Base-by-base conservation (phyloP, 2,113 vertebrate species). In the Nothoprocta perdicaria region DNA sequence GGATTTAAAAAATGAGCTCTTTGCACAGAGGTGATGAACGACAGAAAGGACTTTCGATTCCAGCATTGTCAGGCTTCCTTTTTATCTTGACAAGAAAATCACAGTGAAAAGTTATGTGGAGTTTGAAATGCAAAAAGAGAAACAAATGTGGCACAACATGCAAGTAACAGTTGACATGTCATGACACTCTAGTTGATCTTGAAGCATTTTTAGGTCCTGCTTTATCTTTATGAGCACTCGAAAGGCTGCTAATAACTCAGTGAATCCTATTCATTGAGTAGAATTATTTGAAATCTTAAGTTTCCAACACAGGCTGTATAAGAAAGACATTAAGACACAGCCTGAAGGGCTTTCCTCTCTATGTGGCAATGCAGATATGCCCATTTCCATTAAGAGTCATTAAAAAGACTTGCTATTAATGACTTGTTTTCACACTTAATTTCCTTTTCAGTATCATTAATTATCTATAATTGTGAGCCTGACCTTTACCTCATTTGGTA, bases 371-470 rank as follows among this genome's bases (percentile, higher is more conserved):
- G 72, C 84, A 84, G 88, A 88, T 31, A 53, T 77, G 45, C 21
- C 26, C 27, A 38, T 92, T 95, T 90, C 90, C 86, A 84, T 81
- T 92, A 93, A 62, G 0, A 2, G 5, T 73, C 83, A 92, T 92
- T 88, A 86, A 90, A 92, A 90, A 65, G 58, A 52, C 29, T 92
- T 81, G 15, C 61, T 95, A 94, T 79, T 93, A 90, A 91, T 35
- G 53, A 66, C 43, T 52, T 41, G 43, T 93, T 86, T 60, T 81
- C 46, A 82, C 29, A 90, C 73, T 83, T 90, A 90, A 86, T 95
- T 95, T 88, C 52, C 52, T 68, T 80, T 52, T 80, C 69, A 78
- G 46, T 80, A 60, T 63, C 61, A 78, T 88, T 80, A 75, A 40
- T 91, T 65, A 68, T 66, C 58, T 84, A 31, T 29, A 29, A 1